Conservation (phyloP, 2,888 invertebrate species). For the Diarsia mendica region DNA sequence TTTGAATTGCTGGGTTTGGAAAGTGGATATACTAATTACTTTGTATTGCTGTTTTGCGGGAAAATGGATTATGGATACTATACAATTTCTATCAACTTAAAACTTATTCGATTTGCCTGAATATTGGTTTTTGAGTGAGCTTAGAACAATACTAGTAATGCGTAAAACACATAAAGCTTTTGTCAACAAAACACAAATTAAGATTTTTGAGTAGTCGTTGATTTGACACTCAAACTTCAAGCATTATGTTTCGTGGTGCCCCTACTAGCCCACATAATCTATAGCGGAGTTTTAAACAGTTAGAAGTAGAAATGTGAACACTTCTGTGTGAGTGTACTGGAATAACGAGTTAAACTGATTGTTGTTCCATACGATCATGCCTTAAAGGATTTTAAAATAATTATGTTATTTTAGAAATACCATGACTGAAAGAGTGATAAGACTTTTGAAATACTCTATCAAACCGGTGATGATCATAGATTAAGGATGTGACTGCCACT, state of each 20-base stretch:
- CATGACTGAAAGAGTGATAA: background rate
- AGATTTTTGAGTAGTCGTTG: background rate
- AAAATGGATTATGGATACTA: background rate
- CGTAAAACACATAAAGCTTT: background rate
- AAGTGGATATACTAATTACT: slow-evolving; percentile 1
- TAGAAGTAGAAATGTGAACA: background rate
- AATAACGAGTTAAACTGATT: background rate
- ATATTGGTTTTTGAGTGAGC: background rate
- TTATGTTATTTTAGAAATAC: no score
- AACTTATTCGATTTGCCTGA: background rate
- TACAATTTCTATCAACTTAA: background rate
- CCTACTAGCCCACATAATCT: slow-evolving; percentile 2
- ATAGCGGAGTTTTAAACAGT: background rate
- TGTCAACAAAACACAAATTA: background rate
- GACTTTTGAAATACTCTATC: background rate
- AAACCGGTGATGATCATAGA: background rate
- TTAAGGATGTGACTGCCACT: background rate
- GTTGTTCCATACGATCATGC: background rate
- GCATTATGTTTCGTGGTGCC: background rate
- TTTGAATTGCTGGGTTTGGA: background rate
- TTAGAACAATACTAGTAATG: background rate
- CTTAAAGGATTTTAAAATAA: background rate
- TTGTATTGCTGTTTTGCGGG: background rate
- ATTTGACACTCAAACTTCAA: background rate
- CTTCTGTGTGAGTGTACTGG: background rate